Evolutionary conservation across 2,113 vertebrate species (phyloP), one percentile per base, ranked within the genome.

Genomic region (Plestiodon gilberti): DNA sequence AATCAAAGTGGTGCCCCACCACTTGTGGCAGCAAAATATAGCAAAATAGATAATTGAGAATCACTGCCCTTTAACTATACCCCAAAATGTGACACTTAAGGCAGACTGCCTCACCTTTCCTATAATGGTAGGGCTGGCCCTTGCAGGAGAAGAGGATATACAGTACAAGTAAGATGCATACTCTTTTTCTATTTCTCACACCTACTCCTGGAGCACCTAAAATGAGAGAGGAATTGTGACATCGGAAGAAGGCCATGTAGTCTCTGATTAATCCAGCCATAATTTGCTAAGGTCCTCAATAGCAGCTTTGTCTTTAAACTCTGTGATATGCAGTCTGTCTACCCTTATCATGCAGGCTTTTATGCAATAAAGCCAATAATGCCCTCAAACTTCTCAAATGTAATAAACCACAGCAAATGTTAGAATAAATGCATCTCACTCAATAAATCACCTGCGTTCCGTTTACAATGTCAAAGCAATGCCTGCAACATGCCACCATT

Each of bases 171-270:
- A 57, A 57, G 11, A 57, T 57, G 10, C 13, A 55, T 55, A 55
- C 17, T 83, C 88, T 91, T 93, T 57, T 9, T 0, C 30, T 78
- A 90, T 82, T 57, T 13, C 80, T 85, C 90, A 70, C 89, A 92
- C 65, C 74, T 81, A 79, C 90, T 59, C 15, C 33, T 89, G 82
- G 30, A 22, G 14, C 18, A 2, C 15, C 33, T 40, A 43, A 74
- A 74, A 30, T 43, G 59, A 90, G 90, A 93, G 92, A 93, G 89
- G 30, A 30, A 87, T 0, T 0, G 77, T 78, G 40, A 79, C 88
- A 87, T 43, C 52, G 40, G 33, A 59, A 83, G 8, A 38, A 71
- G 28, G 55, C 38, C 18, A 14, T 61, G 17, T 70, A 35, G 2
- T 70, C 3, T 71, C 6, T 40, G 59, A 79, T 71, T 79, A 79